phyloP scores from a whole-genome alignment of 1,140 invertebrate genomes.

The Drosophila dunni region DNA sequence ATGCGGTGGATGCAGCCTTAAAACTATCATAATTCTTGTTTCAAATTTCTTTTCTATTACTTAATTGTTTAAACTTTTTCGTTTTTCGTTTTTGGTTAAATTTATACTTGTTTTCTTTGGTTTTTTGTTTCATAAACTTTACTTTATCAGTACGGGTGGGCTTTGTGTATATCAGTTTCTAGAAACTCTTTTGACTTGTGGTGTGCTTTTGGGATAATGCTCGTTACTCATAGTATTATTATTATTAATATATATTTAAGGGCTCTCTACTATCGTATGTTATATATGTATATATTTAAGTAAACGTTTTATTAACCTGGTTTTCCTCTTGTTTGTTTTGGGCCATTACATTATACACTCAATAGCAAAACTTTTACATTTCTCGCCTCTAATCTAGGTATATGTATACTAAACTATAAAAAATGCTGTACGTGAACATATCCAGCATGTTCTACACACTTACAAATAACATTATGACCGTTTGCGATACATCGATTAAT shows the following conservation, averaged over 20 bases:
- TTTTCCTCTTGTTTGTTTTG: conserved; percentile 69
- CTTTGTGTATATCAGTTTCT: conserved; percentile 36
- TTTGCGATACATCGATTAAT: not conserved
- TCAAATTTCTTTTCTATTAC: conserved; percentile 35
- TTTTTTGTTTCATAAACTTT: conserved; percentile 41
- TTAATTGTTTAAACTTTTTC: conserved; percentile 19
- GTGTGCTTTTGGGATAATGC: conserved; percentile 36
- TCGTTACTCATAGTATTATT: conserved; percentile 2
- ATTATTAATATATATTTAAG: not conserved
- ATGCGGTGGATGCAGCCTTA: conserved; percentile 21
- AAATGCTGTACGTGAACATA: conserved; percentile 56
- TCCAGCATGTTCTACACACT: conserved; percentile 49
- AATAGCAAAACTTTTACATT: conserved; percentile 27
- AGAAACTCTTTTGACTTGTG: conserved; percentile 30
- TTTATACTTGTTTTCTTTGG: conserved; percentile 4
- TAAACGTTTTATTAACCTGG: conserved; percentile 68
- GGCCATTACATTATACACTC: conserved; percentile 23
- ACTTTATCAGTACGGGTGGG: conserved; percentile 59
- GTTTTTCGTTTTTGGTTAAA: conserved; percentile 19
- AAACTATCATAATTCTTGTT: too few relatives aligned
- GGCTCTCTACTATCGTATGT: conserved; percentile 8
- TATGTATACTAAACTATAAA: conserved; percentile 55
- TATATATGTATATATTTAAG: conserved; percentile 24
- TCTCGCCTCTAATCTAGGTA: not conserved
- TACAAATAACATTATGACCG: conserved; percentile 43